These are phyloP conservation scores for Hypanus sabinus DNA, from an alignment of 2,113 vertebrate genomes.

Conservation along the genomic window DNA sequence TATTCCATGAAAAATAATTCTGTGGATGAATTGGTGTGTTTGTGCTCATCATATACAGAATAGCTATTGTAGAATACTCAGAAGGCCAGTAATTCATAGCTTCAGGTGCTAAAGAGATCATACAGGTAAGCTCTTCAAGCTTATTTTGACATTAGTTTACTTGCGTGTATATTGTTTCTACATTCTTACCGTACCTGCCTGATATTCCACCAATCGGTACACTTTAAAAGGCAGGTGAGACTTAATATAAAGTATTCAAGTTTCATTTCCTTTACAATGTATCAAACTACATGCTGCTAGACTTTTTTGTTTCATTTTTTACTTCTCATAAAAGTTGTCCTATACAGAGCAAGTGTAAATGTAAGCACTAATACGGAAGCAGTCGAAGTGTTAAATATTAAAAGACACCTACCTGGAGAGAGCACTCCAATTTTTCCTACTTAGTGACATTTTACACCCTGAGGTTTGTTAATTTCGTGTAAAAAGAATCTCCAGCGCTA, in stretches of 20 bases:
- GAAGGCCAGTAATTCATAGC: too few relatives aligned
- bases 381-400: constrained; percentile 29
- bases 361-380: neutral
- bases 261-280: neutral
- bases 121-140: neutral
- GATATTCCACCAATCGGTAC: neutral
- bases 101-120: neutral
- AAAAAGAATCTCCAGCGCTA: neutral
- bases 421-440: constrained; percentile 79
- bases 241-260: neutral
- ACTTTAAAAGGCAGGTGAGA: neutral
- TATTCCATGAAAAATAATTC: neutral
- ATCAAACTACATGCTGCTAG: too few relatives aligned
- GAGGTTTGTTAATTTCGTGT: neutral
- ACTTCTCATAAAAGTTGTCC: neutral
- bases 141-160: neutral
- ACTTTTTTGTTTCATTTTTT: neutral
- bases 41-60: neutral
- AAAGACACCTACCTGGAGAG: constrained; percentile 75
- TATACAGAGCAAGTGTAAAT: neutral
- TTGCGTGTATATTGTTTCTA: neutral
- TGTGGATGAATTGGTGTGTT: neutral
- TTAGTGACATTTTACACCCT: constrained; percentile 60
- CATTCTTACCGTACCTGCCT: neutral
- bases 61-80: neutral